Evolutionary conservation across 2,113 vertebrate genomes (phyloP).

Genomic region (Psammodynastes pulverulentus): DNA sequence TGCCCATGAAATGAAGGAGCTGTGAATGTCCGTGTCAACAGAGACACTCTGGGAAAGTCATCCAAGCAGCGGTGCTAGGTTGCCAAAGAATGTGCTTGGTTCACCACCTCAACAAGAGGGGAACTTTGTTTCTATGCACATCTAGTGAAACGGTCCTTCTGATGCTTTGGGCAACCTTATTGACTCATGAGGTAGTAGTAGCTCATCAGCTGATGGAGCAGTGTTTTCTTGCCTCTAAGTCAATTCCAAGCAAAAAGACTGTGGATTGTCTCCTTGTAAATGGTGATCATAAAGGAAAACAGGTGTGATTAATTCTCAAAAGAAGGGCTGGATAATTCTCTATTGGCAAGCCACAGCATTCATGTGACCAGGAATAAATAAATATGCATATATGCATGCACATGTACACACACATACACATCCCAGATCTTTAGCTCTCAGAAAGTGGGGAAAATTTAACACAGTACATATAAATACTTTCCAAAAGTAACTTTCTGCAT

Average conservation of each 20-base stretch:
- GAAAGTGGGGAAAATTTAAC: neutral
- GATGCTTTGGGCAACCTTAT: neutral
- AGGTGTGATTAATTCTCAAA: too few species aligned
- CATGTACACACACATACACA: neutral
- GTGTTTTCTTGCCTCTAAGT: neutral
- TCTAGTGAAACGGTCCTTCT: neutral
- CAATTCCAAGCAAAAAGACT: neutral
- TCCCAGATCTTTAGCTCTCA: neutral
- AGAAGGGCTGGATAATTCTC: neutral
- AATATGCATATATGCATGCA: neutral
- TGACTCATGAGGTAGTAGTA: neutral
- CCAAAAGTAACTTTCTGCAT: neutral
- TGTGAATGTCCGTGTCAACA: neutral
- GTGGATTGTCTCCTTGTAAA: neutral
- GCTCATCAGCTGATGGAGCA: neutral
- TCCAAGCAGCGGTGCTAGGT: neutral
- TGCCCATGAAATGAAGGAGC: neutral
- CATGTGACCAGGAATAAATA: neutral
- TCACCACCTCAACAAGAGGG: neutral
- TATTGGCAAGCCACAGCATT: neutral
- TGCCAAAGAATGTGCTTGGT: neutral
- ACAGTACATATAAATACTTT: neutral
- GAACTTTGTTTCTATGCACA: neutral
- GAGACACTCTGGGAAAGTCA: neutral
- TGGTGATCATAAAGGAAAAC: neutral